Percentiles rank a stretch among this genome's conserved stretches.
Conservation (phyloP, 2,797 vertebrate species). For the Lemur catta region DNA sequence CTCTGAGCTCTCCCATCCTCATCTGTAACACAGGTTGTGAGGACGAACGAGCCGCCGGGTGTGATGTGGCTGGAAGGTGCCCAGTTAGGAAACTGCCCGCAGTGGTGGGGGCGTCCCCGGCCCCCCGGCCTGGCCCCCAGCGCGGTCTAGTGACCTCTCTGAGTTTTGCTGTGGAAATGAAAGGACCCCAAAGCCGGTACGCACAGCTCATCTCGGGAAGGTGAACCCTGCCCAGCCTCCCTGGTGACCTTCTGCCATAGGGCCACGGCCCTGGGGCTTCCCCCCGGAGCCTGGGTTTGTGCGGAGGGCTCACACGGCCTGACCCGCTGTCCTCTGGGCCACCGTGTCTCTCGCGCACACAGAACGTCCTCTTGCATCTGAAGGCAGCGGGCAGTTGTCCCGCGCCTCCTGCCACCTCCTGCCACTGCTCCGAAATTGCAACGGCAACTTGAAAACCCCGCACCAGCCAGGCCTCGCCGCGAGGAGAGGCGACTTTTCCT, state of each 20-base stretch:
- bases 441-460: neutral
- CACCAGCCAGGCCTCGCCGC: neutral
- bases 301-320: neutral
- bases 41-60: fast-evolving
- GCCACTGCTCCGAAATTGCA: too few relatives aligned
- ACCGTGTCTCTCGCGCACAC: neutral
- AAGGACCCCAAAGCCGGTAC: neutral
- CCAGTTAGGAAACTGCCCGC: fast-evolving
- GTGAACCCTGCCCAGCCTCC: neutral
- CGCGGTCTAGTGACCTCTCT: neutral
- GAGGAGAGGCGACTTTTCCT: neutral
- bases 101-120: neutral
- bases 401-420: neutral
- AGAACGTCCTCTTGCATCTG: neutral
- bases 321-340: neutral
- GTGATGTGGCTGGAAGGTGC: neutral
- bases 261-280: neutral
- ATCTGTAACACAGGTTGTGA: neutral
- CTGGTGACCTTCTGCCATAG: neutral
- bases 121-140: neutral
- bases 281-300: neutral
- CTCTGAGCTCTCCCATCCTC: neutral
- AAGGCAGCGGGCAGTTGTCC: neutral
- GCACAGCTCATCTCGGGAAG: neutral
- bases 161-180: neutral